Evolutionary conservation across 2,113 vertebrate genomes (phyloP).

Genomic region (Hiodon alosoides): DNA sequence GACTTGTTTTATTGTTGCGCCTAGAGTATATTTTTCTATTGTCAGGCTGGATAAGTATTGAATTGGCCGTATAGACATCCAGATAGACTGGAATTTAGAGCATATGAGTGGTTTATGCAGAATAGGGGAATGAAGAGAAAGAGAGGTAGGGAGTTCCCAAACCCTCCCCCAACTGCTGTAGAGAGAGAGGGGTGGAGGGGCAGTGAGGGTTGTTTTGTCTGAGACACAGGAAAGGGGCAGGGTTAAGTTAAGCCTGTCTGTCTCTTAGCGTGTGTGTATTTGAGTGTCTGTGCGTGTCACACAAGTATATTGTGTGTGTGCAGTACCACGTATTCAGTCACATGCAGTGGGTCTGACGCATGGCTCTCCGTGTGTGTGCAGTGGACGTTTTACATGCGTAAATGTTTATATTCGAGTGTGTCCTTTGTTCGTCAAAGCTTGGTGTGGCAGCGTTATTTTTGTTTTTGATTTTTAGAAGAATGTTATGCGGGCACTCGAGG

Average conservation of each 20-base stretch:
- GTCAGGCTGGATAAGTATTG: background rate
- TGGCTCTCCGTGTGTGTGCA: background rate
- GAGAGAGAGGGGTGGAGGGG: conserved; percentile 26
- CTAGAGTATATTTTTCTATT: background rate
- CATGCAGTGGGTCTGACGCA: background rate
- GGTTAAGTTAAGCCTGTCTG: conserved; percentile 53
- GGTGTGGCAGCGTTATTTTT: background rate
- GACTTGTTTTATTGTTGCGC: background rate
- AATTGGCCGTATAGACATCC: background rate
- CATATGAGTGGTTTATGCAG: background rate
- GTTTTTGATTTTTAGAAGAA: background rate
- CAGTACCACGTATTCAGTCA: background rate
- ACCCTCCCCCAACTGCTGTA: conserved; percentile 18
- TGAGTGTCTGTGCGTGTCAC: conserved; percentile 26
- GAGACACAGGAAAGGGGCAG: conserved; percentile 62
- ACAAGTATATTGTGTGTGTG: conserved; percentile 3
- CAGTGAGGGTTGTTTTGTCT: conserved; percentile 51
- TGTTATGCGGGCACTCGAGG: background rate
- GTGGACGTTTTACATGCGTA: background rate
- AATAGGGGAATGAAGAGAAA: conserved; percentile 12
- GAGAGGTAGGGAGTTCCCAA: conserved; percentile 19
- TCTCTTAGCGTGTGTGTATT: conserved; percentile 33
- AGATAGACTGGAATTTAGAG: background rate
- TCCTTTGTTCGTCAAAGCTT: background rate
- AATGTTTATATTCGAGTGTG: background rate